phyloP scores from a whole-genome alignment of 2,888 invertebrate genomes.

The Lasioglossum calceatum region DNA sequence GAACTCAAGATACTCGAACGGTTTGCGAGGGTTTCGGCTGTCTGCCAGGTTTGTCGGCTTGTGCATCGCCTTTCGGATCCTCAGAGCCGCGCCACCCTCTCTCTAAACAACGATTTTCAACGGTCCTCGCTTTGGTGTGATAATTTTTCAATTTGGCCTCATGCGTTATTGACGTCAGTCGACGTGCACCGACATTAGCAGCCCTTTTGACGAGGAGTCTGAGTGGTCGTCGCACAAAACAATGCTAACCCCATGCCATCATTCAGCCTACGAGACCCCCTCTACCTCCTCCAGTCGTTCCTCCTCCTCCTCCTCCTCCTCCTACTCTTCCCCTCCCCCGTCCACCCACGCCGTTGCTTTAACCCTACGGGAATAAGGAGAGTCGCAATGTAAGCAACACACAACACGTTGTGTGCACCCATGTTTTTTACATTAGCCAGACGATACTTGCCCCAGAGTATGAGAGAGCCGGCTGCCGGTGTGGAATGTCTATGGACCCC shows the following conservation, averaged over 20 bases:
- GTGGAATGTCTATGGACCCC: constrained; percentile 65
- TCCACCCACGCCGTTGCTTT: constrained; percentile 59
- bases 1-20: constrained; percentile 27
- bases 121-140: constrained; percentile 79
- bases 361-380: constrained; percentile 76
- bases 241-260: constrained; percentile 72
- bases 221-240: constrained; percentile 72
- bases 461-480: constrained; percentile 64
- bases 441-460: constrained; percentile 79
- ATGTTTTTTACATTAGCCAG: constrained; percentile 84
- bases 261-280: constrained; percentile 32
- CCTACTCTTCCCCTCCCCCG: neutral
- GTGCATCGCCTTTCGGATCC: constrained; percentile 35
- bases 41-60: constrained; percentile 10
- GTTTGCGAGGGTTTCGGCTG: constrained; percentile 39
- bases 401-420: constrained; percentile 74
- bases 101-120: constrained; percentile 68
- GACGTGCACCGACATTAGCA: constrained; percentile 70
- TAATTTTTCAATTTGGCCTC: constrained; percentile 84
- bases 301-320: constrained; percentile 3
- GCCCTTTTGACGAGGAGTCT: constrained; percentile 79
- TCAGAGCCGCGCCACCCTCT: constrained; percentile 63
- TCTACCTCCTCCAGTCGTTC: neutral
- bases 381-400: constrained; percentile 80
- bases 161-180: constrained; percentile 80